These are phyloP conservation scores for Palythoa grandis DNA, from an alignment of 92 coral and sea anemone genomes.

Conservation along the genomic window DNA sequence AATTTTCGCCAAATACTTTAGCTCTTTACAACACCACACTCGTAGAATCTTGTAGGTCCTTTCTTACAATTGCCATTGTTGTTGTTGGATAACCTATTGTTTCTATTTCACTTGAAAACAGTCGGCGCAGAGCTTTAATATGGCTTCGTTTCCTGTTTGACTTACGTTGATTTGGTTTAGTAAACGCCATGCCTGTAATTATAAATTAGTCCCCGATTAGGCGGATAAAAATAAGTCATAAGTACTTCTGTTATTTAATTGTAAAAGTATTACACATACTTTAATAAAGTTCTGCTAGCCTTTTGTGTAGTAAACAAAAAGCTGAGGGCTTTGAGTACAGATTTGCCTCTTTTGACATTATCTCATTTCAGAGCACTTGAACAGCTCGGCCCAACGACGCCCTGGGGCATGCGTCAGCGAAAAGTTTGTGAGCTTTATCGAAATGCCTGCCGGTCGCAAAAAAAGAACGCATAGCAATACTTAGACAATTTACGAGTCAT, in stretches of 20 bases:
- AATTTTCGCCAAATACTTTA: neutral
- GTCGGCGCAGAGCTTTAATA: constrained; percentile 5
- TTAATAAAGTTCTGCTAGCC: neutral
- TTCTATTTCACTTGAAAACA: neutral
- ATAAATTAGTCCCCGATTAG: neutral
- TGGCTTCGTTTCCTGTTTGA: constrained; percentile 5
- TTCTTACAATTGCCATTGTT: constrained; percentile 8
- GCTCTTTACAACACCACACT: neutral
- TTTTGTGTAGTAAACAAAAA: neutral
- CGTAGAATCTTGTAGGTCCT: neutral
- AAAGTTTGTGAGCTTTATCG: neutral
- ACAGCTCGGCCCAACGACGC: neutral
- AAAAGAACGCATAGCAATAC: neutral
- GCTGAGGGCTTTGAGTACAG: neutral
- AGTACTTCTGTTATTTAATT: neutral
- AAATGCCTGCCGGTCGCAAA: neutral
- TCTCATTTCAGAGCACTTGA: neutral
- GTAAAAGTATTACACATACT: neutral
- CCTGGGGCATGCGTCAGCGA: neutral
- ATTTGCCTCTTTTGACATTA: neutral
- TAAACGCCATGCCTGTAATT: neutral
- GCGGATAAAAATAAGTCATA: neutral
- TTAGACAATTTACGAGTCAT: neutral
- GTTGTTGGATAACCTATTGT: constrained; percentile 9
- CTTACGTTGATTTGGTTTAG: neutral